Evolutionary conservation across 2,113 vertebrate species (phyloP).

Genomic region (Acrocephalus kingi): DNA sequence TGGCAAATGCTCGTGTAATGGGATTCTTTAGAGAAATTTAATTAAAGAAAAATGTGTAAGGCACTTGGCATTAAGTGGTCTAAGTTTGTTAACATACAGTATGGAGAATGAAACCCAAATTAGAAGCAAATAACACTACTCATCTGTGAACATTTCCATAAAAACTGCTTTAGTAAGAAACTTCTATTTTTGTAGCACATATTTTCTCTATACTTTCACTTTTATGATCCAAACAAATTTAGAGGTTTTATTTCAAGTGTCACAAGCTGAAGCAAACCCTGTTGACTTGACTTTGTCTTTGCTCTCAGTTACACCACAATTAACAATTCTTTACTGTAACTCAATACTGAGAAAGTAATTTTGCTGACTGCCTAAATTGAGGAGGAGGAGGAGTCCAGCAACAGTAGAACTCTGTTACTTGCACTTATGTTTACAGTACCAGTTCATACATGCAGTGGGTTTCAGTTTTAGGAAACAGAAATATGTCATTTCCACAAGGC

Average conservation of each 20-base stretch:
- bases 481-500: background rate
- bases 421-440: background rate
- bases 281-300: background rate
- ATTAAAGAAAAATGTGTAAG: slow-evolving; percentile 1
- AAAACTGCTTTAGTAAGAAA: background rate
- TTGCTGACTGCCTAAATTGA: background rate
- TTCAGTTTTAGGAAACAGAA: slow-evolving; percentile 19
- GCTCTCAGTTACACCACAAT: background rate
- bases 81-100: background rate
- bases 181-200: background rate
- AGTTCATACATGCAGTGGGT: background rate
- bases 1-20: background rate
- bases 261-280: background rate
- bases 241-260: background rate
- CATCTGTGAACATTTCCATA: background rate
- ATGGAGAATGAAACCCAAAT: background rate
- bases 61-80: background rate
- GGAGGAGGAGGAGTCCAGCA: background rate
- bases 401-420: background rate
- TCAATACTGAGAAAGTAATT: background rate
- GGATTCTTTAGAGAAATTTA: slow-evolving; percentile 10
- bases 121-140: background rate
- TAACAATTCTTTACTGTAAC: slow-evolving; percentile 10
- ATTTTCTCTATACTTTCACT: background rate
- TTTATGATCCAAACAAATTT: background rate